These are phyloP conservation scores for Parapsyche elsis DNA, from an alignment of 1,140 invertebrate species.

Conservation along the genomic window DNA sequence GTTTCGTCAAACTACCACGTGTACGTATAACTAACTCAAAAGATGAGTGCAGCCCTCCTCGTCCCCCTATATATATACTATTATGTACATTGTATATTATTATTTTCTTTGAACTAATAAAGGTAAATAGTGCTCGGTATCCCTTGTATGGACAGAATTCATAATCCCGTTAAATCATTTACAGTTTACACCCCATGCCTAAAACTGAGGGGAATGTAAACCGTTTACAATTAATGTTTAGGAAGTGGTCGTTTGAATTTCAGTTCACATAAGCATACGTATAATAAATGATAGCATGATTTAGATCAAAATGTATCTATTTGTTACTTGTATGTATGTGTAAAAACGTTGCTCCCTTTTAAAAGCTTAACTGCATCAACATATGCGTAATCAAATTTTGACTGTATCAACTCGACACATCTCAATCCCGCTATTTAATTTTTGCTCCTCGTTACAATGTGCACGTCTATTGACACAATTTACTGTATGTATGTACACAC, in stretches of 20 bases:
- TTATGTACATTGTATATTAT: not conserved
- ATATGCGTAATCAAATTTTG: not conserved
- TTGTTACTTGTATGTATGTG: not conserved
- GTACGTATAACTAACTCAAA: no score
- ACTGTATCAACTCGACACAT: not conserved
- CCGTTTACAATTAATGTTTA: no score
- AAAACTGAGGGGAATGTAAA: not conserved
- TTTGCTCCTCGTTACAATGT: not conserved
- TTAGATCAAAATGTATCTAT: not conserved
- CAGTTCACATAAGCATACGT: no score
- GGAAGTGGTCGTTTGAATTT: no score
- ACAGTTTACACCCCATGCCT: constrained; percentile 3
- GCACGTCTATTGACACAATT: constrained; percentile 5
- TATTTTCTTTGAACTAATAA: constrained; percentile 11
- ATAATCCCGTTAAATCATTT: constrained; percentile 15
- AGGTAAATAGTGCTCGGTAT: constrained; percentile 1
- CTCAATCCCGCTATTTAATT: not conserved
- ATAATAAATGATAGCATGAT: not conserved
- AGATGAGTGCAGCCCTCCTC: not conserved
- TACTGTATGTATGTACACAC: not conserved
- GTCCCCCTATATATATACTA: not conserved
- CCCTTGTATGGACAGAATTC: constrained; percentile 23
- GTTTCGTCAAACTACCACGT: constrained; percentile 15
- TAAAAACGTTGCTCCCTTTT: not conserved
- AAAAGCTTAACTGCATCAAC: not conserved